These are phyloP conservation scores for Vollenhovia emeryi DNA, from an alignment of 1,140 invertebrate genomes.

Conservation along the genomic window DNA sequence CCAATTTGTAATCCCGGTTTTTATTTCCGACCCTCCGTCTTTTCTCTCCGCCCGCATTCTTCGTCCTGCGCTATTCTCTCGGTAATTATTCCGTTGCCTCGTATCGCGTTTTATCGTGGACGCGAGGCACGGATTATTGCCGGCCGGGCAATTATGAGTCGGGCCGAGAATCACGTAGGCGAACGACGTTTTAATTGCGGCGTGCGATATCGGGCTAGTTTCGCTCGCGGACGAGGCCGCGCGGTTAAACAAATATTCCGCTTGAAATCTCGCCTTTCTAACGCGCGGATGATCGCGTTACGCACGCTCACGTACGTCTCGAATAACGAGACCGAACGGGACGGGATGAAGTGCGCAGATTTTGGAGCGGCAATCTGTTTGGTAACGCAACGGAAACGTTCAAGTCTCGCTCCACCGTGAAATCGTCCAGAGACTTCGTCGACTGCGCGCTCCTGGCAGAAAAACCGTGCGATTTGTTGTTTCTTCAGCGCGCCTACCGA, in stretches of 20 bases:
- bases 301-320: constrained; percentile 25
- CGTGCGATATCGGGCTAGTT: constrained; percentile 27
- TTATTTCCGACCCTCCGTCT: too few relatives aligned
- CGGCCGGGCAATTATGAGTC: constrained; percentile 22
- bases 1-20: not conserved
- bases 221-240: constrained; percentile 1
- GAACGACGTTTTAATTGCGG: constrained; percentile 41
- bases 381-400: not conserved
- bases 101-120: constrained; percentile 13
- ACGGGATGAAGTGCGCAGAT: not conserved
- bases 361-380: not conserved
- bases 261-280: constrained; percentile 28
- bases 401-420: not conserved
- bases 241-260: constrained; percentile 40
- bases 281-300: constrained; percentile 29
- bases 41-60: not conserved
- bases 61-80: not conserved
- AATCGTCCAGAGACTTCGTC: not conserved
- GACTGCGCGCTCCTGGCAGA: not conserved
- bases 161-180: constrained; percentile 35
- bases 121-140: not conserved
- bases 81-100: constrained; percentile 35
- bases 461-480: not conserved
- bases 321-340: not conserved
- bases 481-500: not conserved